Evolutionary conservation across 1,140 invertebrate genomes (phyloP).

Genomic region (Cecropterus lyciades): DNA sequence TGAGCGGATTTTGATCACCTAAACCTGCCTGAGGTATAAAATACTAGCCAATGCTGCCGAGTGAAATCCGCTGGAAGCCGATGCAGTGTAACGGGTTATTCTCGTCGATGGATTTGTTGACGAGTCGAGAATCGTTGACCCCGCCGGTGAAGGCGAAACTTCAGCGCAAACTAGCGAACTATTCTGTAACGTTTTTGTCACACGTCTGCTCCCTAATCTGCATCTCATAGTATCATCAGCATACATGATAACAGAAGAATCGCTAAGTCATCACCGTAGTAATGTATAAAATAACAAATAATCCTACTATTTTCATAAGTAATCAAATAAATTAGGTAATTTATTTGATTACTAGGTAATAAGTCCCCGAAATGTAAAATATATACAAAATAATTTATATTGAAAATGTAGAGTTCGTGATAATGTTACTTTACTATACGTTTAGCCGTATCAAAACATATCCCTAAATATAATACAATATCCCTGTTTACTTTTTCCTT

Average conservation of each 20-base stretch:
- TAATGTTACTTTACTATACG: no score
- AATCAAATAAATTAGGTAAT: no score
- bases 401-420: no score
- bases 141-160: constrained; percentile 68
- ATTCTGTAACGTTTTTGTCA: constrained; percentile 28
- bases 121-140: constrained; percentile 78
- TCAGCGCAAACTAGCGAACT: constrained; percentile 58
- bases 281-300: neutral
- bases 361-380: no score
- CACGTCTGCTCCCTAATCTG: neutral
- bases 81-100: constrained; percentile 81
- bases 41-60: constrained; percentile 62
- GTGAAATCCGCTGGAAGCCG: constrained; percentile 74
- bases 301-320: no score
- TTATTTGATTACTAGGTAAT: no score
- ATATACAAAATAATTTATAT: no score
- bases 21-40: constrained; percentile 50
- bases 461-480: no score
- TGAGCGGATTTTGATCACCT: constrained; percentile 22
- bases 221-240: neutral
- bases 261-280: neutral
- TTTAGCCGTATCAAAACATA: no score
- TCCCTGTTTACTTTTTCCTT: neutral
- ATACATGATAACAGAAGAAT: neutral
- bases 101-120: constrained; percentile 81